These are phyloP conservation scores for Anabas testudineus DNA, from an alignment of 2,797 vertebrate genomes.

Conservation along the genomic window DNA sequence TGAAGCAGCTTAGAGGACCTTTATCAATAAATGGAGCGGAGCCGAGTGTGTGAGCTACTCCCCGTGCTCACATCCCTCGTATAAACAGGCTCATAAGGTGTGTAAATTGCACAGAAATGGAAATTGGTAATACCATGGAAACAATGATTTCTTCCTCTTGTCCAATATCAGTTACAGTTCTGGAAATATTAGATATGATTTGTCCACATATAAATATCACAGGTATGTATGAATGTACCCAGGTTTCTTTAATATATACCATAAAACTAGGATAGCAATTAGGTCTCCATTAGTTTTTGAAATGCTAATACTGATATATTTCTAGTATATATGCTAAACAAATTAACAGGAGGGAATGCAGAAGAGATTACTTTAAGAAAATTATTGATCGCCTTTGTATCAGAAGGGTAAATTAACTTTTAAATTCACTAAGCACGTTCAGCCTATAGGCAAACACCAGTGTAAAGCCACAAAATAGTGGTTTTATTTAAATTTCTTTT, in stretches of 20 bases:
- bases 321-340: constrained; percentile 1
- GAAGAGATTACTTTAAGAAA: not conserved
- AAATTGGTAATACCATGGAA: constrained; percentile 37
- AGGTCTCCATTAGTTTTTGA: constrained; percentile 27
- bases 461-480: not conserved
- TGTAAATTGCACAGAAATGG: constrained; percentile 34
- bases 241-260: constrained; percentile 15
- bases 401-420: not conserved
- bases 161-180: constrained; percentile 5
- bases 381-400: not conserved
- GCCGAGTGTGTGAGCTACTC: constrained; percentile 43
- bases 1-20: constrained; percentile 60
- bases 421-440: constrained; percentile 9
- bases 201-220: constrained; percentile 1
- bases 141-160: constrained; percentile 29
- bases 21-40: constrained; percentile 53
- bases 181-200: constrained; percentile 11
- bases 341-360: constrained; percentile 7
- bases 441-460: not conserved
- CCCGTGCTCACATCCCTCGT: constrained; percentile 6
- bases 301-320: constrained; percentile 14
- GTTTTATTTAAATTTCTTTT: not conserved
- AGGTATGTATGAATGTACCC: constrained; percentile 47
- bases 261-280: constrained; percentile 19
- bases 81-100: constrained; percentile 13